phyloP scores from a whole-genome alignment of 2,888 invertebrate genomes.

The Tachina fera region DNA sequence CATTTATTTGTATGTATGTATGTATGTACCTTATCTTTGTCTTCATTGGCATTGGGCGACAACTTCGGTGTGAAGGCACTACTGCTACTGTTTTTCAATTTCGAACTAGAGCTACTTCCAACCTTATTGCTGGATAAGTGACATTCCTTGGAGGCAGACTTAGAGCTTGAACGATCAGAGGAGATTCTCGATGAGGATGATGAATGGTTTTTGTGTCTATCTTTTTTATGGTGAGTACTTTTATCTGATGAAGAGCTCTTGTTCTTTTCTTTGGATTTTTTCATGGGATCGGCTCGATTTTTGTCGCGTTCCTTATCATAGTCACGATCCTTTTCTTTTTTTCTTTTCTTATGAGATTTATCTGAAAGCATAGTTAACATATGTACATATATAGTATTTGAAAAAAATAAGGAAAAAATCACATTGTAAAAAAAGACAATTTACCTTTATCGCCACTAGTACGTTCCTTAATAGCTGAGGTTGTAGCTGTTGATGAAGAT shows the following conservation, averaged over 20 bases:
- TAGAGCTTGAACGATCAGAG: conserved; percentile 62
- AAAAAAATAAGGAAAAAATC: background rate
- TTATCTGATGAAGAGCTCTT: conserved; percentile 47
- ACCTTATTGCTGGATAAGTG: conserved; percentile 38
- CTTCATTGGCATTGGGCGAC: conserved; percentile 20
- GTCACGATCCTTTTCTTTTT: conserved; percentile 80
- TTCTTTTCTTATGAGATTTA: conserved; percentile 81
- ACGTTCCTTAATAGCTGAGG: conserved; percentile 39
- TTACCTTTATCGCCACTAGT: conserved; percentile 66
- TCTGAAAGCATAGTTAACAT: conserved; percentile 69
- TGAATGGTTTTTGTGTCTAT: conserved; percentile 64
- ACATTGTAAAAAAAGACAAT: background rate
- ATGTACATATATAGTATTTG: background rate
- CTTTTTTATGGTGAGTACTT: conserved; percentile 50
- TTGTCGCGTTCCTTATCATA: conserved; percentile 65
- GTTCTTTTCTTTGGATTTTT: conserved; percentile 55
- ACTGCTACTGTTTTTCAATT: conserved; percentile 42
- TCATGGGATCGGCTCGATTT: conserved; percentile 55
- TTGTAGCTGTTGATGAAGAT: conserved; percentile 6
- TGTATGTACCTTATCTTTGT: conserved; percentile 52
- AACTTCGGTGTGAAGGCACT: conserved; percentile 50
- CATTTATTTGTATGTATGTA: background rate
- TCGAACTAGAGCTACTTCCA: conserved; percentile 34
- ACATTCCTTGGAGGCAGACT: conserved; percentile 66
- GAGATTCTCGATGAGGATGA: conserved; percentile 37